Percentiles rank a stretch among this genome's conserved stretches.
Evolutionary conservation across 2,888 invertebrate species (phyloP).

Genomic region (Geophilus truncorum): DNA sequence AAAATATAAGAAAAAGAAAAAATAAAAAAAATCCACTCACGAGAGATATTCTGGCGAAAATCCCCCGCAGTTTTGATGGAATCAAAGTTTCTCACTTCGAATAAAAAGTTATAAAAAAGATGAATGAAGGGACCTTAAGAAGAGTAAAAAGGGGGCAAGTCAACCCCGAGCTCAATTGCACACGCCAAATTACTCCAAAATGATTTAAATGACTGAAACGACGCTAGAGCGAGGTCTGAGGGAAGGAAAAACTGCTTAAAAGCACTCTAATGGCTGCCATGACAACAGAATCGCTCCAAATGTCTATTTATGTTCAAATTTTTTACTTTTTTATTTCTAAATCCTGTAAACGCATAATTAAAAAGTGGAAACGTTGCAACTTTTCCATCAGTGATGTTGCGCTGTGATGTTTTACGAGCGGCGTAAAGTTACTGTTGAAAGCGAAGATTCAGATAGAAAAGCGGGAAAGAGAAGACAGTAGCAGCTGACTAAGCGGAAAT

Average conservation of each 20-base stretch:
- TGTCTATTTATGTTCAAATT: too few species aligned
- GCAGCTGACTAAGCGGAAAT: not conserved
- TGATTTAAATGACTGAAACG: not conserved
- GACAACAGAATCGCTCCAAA: not conserved
- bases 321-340: too few species aligned
- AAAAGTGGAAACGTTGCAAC: too few species aligned
- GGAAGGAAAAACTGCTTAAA: not conserved
- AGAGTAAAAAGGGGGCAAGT: not conserved
- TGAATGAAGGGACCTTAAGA: not conserved
- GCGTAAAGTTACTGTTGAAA: not conserved
- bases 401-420: not conserved
- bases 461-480: not conserved
- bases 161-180: not conserved
- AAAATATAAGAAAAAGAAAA: not conserved
- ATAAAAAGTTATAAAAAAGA: not conserved
- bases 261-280: not conserved
- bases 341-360: too few species aligned
- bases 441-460: not conserved
- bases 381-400: not conserved
- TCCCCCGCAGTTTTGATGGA: not conserved
- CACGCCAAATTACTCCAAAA: not conserved
- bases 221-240: not conserved
- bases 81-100: not conserved
- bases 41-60: not conserved
- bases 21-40: too few species aligned